Evolutionary conservation across 2,888 invertebrate genomes (phyloP), one percentile per base, ranked within the genome.

Genomic region (Ceramica pisi): DNA sequence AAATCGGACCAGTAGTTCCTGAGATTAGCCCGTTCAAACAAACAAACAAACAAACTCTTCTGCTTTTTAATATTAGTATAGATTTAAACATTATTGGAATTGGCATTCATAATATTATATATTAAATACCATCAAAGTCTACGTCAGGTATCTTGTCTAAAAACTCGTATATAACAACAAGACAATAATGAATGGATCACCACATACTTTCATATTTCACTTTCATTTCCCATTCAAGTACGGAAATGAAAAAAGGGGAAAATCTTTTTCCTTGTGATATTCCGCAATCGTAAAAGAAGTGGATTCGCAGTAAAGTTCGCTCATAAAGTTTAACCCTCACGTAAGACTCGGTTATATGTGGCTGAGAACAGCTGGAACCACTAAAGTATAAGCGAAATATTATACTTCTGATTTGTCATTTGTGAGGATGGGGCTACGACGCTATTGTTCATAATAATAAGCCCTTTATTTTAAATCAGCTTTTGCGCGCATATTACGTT

Each of bases 241-340:
- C 38, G 59, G 55, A 66, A 64, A 65, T 59, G 38, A 26, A 65
- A 56, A 77, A 65, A 46, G 44, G 10, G 26, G 10, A 41, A 64
- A 67, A 38, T 48, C 35, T 57, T 73, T 73, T 71, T 63, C 57
- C 55, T 62, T 46, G 53, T 53, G 64, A 81, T 67, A 76, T 71
- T 79, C 61, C 48, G 63, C 51, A 26, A 67, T 63, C 66, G 50
- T 84, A 78, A 82, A 84, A 70, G 55, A 50, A 76, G 57, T 79
- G 55, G 62, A 64, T 65, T 67, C 41, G 63, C 64, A 65, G 67
- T 81, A 72, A 84, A 63, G 61, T 67, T 63, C 70, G 66, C 56
- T 69, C 71, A 68, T 84, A 83, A 83, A 83, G 48, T 67, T 63
- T 67, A 76, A 75, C 76, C 76, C 61, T 66, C 63, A 21, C 65